Conservation (phyloP, 2,888 invertebrate species). For the Aethes cnicana region DNA sequence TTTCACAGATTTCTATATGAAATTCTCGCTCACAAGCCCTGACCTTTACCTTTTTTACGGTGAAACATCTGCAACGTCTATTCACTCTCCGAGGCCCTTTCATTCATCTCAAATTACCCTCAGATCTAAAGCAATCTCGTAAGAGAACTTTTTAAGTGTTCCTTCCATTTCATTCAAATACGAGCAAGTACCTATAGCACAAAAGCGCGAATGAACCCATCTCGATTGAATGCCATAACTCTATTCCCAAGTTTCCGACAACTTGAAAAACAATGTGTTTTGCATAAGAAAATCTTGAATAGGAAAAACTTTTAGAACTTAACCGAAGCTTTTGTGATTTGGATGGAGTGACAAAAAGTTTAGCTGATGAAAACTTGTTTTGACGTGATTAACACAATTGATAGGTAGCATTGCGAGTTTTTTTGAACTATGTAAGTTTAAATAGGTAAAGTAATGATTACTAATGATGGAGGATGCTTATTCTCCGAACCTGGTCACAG, state of each 20-base stretch:
- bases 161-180: slow-evolving; percentile 10
- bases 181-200: too few species aligned
- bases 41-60: too few species aligned
- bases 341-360: neutral
- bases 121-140: neutral
- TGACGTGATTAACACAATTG: too few species aligned
- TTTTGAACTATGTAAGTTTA: too few species aligned
- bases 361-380: neutral
- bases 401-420: too few species aligned
- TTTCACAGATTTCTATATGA: too few species aligned
- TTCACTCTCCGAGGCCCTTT: too few species aligned
- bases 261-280: slow-evolving; percentile 31
- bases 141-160: slow-evolving; percentile 11
- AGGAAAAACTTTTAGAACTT: slow-evolving; percentile 28
- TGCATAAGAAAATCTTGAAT: slow-evolving; percentile 29
- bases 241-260: slow-evolving; percentile 10
- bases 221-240: slow-evolving; percentile 20
- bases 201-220: slow-evolving; percentile 17
- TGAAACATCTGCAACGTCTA: too few species aligned
- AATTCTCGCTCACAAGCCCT: too few species aligned
- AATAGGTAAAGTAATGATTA: too few species aligned
- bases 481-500: too few species aligned
- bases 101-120: neutral
- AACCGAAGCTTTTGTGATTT: neutral
- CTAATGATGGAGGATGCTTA: too few species aligned